A percentile compares a stretch with the other conserved stretches of the same genome.
Conservation (phyloP, 2,113 vertebrate genomes). For the Labrus mixtus region DNA sequence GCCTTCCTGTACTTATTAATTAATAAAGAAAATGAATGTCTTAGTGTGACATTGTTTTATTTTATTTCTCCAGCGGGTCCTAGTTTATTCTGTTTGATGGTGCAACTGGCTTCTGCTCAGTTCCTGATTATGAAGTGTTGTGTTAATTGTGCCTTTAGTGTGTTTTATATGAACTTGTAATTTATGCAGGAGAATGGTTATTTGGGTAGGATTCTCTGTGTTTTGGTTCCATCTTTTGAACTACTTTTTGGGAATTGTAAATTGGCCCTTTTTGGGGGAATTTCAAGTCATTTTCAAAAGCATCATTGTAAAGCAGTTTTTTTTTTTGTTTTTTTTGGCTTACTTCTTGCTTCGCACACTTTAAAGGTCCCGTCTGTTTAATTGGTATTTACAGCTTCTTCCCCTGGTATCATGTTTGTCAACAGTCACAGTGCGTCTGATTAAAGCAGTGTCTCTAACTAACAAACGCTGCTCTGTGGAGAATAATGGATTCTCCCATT, state of each 20-base stretch:
- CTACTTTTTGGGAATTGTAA: not conserved
- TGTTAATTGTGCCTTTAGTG: not conserved
- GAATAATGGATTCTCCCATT: constrained; percentile 44
- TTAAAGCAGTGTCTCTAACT: constrained; percentile 47
- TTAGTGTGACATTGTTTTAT: not conserved
- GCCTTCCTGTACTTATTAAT: not conserved
- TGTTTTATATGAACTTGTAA: too few species aligned
- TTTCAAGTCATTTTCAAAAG: too few species aligned
- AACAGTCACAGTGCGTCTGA: constrained; percentile 27
- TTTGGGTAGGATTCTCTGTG: not conserved
- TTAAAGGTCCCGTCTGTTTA: not conserved
- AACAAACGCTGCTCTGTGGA: constrained; percentile 39
- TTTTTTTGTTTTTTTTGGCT: too few species aligned
- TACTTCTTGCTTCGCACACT: too few species aligned
- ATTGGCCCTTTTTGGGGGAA: not conserved
- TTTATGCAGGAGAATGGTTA: too few species aligned
- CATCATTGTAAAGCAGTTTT: too few species aligned
- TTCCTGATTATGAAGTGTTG: not conserved
- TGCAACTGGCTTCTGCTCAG: not conserved
- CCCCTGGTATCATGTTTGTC: constrained; percentile 36
- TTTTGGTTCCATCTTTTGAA: not conserved
- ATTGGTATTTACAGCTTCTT: constrained; percentile 17
- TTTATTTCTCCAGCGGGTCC: not conserved
- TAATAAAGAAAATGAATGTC: not conserved
- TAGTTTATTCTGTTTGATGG: not conserved